Evolutionary conservation across 2,113 vertebrate genomes (phyloP).

Genomic region (crab-eating macaque (Macaca fascicularis)): DNA sequence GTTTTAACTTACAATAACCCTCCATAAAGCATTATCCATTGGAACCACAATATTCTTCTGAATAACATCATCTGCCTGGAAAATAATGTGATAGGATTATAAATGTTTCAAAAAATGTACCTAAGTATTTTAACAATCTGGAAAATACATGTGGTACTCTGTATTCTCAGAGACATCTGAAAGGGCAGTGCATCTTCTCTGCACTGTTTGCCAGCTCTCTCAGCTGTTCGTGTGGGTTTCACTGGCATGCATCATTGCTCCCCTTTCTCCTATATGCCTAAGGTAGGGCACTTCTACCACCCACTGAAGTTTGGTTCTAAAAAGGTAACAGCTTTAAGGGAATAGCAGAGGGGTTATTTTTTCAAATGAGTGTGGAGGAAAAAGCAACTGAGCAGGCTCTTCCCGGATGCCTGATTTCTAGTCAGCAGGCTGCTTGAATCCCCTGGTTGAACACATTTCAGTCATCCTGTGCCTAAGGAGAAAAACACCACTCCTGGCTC

Average conservation of each 20-base stretch:
- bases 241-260: not conserved
- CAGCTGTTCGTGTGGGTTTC: not conserved
- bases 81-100: not conserved
- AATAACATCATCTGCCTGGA: not conserved
- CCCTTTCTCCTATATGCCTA: not conserved
- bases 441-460: slow-evolving; percentile 61
- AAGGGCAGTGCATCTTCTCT: not conserved
- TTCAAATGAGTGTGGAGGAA: not conserved
- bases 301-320: slow-evolving; percentile 48
- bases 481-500: slow-evolving; percentile 67
- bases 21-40: not conserved
- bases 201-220: not conserved
- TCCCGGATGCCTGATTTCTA: slow-evolving; percentile 51
- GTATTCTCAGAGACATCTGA: slow-evolving; percentile 15
- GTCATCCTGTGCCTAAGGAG: slow-evolving; percentile 66
- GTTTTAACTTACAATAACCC: not conserved
- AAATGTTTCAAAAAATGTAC: not conserved
- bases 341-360: slow-evolving; percentile 12
- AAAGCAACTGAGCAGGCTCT: slow-evolving; percentile 16
- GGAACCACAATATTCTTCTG: not conserved
- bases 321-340: slow-evolving; percentile 21
- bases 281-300: slow-evolving; percentile 28
- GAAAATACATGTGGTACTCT: not conserved
- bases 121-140: not conserved
- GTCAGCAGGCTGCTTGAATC: slow-evolving; percentile 43